Evolutionary conservation across 2,797 vertebrate species (phyloP), one percentile per base, ranked within the genome.

Genomic region (Lateolabrax maculatus): DNA sequence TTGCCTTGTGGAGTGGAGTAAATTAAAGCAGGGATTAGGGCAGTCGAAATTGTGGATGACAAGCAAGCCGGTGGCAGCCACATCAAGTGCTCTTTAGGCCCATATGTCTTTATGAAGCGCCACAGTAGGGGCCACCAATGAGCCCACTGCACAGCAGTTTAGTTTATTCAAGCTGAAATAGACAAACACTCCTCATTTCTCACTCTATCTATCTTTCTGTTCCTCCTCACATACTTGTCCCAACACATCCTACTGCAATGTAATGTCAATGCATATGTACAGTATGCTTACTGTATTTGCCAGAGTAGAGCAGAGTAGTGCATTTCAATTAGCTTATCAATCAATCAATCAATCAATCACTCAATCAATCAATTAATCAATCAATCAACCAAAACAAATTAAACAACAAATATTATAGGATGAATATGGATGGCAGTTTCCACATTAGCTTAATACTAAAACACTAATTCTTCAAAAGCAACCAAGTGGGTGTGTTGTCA

Each of bases 11-110:
- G 95, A 95, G 95, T 95, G 94, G 95, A 97, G 97, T 97, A 96
- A 98, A 98, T 98, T 98, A 99, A 98, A 97, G 97, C 94, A 94
- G 95, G 95, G 97, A 97, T 97, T 96, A 97, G 95, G 95, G 94
- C 93, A 90, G 95, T 95, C 91, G 87, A 96, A 97, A 98, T 96
- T 95, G 95, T 94, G 94, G 96, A 95, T 97, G 97, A 98, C 97
- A 98, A 96, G 96, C 95, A 95, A 96, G 96, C 96, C 93, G 91
- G 95, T 95, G 84, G 93, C 92, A 78, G 93, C 93, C 95, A 84
- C 93, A 91, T 96, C 94, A 93, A 90, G 92, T 94, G 95, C 92
- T 92, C 94, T 94, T 93, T 96, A 94, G 94, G 95, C 94, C 97
- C 96, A 97, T 96, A 96, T 97, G 97, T 97, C 95, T 95, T 95